Percentiles rank a stretch among this genome's conserved stretches.
phyloP scores from a whole-genome alignment of 2,113 vertebrate genomes.

The Rattus norvegicus region DNA sequence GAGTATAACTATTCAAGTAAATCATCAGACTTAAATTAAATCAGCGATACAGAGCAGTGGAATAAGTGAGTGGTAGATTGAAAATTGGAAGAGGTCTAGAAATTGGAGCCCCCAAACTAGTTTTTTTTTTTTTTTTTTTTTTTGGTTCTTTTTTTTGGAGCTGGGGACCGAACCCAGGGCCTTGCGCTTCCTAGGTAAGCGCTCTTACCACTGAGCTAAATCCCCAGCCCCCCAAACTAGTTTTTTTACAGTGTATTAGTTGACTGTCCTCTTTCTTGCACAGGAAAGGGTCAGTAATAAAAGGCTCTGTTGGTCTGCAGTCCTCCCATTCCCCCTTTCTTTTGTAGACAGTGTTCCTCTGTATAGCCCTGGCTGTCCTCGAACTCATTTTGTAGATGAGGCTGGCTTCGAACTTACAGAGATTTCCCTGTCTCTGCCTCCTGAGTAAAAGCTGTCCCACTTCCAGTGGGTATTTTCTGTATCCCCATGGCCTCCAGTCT shows the following conservation, averaged over 20 bases:
- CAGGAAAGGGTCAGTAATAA: background rate
- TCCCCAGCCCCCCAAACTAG: background rate
- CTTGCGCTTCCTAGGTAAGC: too few relatives aligned
- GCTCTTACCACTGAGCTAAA: too few relatives aligned
- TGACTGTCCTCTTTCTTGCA: background rate
- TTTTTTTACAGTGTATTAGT: background rate
- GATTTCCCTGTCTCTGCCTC: background rate
- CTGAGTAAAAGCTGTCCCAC: background rate
- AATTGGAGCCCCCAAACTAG: background rate
- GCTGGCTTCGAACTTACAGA: background rate
- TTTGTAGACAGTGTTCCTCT: background rate
- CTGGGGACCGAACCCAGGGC: too few relatives aligned
- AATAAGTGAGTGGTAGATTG: background rate
- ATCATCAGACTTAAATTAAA: conserved; percentile 15
- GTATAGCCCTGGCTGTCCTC: background rate
- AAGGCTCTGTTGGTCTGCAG: background rate
- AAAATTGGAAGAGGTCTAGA: background rate
- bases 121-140: background rate
- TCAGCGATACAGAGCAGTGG: background rate
- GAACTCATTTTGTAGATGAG: background rate
- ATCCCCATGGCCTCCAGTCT: background rate
- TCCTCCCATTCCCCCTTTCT: too few relatives aligned
- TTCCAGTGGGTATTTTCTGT: background rate
- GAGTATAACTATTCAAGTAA: conserved; percentile 39
- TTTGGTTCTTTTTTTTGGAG: too few relatives aligned